These are phyloP conservation scores for Onychomys leucogaster DNA, from an alignment of 2,797 vertebrate species.

Conservation along the genomic window DNA sequence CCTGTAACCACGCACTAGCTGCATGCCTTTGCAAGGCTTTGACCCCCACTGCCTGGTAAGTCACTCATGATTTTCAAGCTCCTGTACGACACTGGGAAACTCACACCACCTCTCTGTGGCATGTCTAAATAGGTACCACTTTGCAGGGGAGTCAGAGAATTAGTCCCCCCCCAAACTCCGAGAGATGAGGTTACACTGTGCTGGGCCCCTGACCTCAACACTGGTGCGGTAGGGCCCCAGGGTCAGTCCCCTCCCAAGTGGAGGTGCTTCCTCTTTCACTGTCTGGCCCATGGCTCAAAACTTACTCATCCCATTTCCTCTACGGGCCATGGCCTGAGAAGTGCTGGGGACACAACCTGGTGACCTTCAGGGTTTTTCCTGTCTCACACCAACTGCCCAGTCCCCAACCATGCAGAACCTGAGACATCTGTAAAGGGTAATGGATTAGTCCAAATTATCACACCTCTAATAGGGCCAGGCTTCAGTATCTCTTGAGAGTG, in stretches of 20 bases:
- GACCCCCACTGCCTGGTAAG: not conserved
- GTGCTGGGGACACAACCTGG: not conserved
- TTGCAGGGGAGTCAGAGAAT: not conserved
- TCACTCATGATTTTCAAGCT: not conserved
- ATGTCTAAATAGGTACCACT: not conserved
- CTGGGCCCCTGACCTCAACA: not conserved
- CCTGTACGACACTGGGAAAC: not conserved
- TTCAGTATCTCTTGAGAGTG: not conserved
- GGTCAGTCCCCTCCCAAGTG: not conserved
- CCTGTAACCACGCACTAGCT: not conserved
- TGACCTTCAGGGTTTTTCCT: not conserved
- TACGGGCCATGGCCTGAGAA: not conserved
- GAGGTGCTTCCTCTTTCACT: constrained; percentile 4
- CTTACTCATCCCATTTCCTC: constrained; percentile 7
- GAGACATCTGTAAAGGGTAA: too few relatives aligned
- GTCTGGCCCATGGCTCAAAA: not conserved
- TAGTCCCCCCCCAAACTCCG: not conserved
- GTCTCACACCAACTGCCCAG: not conserved
- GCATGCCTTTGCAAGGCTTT: not conserved
- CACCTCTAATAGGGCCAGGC: not conserved
- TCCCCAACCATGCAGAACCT: not conserved
- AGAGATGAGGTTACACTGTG: not conserved
- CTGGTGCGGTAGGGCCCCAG: rapidly evolving
- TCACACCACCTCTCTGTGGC: not conserved
- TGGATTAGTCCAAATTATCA: rapidly evolving